A percentile compares a stretch with the other conserved stretches of the same genome.
Conservation (phyloP, 2,797 vertebrate species). For the Sebastes steindachneri region DNA sequence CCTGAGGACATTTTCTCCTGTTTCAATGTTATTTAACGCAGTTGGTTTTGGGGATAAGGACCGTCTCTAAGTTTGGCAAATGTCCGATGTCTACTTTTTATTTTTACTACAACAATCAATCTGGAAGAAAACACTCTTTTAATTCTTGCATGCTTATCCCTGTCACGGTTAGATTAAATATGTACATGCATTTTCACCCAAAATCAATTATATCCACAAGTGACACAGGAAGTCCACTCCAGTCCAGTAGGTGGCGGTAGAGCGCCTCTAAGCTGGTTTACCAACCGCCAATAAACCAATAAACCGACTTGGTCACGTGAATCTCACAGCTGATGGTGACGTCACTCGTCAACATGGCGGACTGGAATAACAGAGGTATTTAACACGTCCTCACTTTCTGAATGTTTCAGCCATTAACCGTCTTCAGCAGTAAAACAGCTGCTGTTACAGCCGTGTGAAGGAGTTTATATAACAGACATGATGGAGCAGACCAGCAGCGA, state of each 20-base stretch:
- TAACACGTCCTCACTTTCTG: conserved; percentile 68
- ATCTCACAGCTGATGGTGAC: conserved; percentile 49
- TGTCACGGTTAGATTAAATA: not conserved
- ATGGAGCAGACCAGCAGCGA: no score
- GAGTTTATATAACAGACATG: fast-evolving
- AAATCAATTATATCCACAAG: no score
- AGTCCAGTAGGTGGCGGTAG: not conserved
- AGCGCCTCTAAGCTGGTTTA: not conserved
- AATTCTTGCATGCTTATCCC: conserved; percentile 47
- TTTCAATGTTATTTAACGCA: conserved; percentile 25
- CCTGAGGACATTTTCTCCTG: not conserved
- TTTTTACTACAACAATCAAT: conserved; percentile 9
- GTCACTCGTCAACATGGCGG: conserved; percentile 74
- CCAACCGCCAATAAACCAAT: not conserved
- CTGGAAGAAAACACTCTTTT: not conserved
- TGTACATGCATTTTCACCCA: not conserved
- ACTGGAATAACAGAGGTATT: conserved; percentile 76
- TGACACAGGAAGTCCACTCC: not conserved
- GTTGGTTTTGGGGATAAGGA: conserved; percentile 2
- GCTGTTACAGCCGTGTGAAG: fast-evolving
- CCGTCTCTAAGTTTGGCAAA: not conserved
- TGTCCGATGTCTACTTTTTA: not conserved
- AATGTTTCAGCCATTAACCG: not conserved
- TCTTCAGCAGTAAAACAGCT: not conserved
- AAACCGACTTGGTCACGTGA: not conserved